A percentile compares a stretch with the other conserved stretches of the same genome.
These are phyloP conservation scores for Paracentrotus lividus DNA, from an alignment of 53 echinoderm and acorn worm species.

Conservation along the genomic window DNA sequence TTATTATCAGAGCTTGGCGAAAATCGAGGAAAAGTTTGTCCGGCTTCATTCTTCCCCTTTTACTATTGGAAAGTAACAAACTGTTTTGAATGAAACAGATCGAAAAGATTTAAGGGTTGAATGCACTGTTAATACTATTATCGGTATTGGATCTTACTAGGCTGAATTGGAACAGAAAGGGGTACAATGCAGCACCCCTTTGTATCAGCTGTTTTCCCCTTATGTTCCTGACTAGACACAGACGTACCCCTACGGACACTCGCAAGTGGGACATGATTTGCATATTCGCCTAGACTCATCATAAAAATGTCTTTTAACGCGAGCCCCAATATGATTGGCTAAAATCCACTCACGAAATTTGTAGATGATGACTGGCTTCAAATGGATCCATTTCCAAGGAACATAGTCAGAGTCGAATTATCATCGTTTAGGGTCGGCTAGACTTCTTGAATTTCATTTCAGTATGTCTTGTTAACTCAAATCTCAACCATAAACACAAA, in stretches of 20 bases:
- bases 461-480: background rate
- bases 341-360: background rate
- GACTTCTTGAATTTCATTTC: background rate
- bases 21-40: conserved; percentile 39
- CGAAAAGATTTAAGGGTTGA: conserved; percentile 62
- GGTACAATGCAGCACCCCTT: conserved; percentile 45
- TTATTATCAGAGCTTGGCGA: background rate
- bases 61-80: conserved; percentile 54
- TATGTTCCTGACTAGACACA: background rate
- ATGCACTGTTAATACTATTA: conserved; percentile 73
- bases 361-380: background rate
- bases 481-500: too few species aligned
- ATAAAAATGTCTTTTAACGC: background rate
- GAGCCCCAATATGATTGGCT: background rate
- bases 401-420: background rate
- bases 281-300: background rate
- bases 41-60: conserved; percentile 33
- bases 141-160: conserved; percentile 14
- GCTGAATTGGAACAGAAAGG: conserved; percentile 13
- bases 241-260: background rate
- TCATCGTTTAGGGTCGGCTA: background rate
- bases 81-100: conserved; percentile 6
- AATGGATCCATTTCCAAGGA: background rate
- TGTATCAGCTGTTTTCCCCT: conserved; percentile 48
- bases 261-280: background rate